A percentile compares a stretch with the other conserved stretches of the same genome.
These are phyloP conservation scores for Netelia fuscicornis DNA, from an alignment of 2,888 invertebrate species.

Conservation along the genomic window DNA sequence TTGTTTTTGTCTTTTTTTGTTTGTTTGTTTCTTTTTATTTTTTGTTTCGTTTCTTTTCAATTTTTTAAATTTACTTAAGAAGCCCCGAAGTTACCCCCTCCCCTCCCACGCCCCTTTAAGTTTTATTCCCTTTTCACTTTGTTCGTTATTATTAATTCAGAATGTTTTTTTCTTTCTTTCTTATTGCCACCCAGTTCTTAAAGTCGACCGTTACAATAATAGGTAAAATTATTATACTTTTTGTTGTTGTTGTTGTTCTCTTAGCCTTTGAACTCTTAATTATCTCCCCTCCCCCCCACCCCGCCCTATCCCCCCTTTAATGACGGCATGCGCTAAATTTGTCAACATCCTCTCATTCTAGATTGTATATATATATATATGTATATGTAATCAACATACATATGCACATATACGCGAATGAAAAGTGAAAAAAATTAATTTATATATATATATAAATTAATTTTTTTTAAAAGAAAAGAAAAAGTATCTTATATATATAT, in stretches of 20 bases:
- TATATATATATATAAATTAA: conserved; percentile 15
- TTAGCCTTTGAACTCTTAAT: conserved; percentile 79
- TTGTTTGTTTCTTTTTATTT: too few relatives aligned
- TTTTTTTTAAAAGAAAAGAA: too few relatives aligned
- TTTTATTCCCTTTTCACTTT: conserved; percentile 51
- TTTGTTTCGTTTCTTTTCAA: conserved; percentile 50
- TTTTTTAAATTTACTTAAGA: conserved; percentile 33
- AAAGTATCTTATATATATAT: conserved; percentile 44
- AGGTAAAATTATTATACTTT: conserved; percentile 35
- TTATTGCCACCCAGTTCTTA: conserved; percentile 33
- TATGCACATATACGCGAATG: conserved; percentile 42
- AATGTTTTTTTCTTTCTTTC: conserved; percentile 5
- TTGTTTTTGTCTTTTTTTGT: too few relatives aligned
- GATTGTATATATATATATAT: conserved; percentile 69
- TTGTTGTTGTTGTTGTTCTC: conserved; percentile 60
- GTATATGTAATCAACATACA: conserved; percentile 52
- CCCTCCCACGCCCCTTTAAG: background rate
- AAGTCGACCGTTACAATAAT: conserved; percentile 64
- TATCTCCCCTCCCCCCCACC: conserved; percentile 69
- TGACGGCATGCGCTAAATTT: conserved; percentile 71
- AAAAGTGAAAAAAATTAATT: conserved; percentile 23
- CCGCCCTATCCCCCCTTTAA: conserved; percentile 25
- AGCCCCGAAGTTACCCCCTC: conserved; percentile 16
- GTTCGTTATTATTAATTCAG: conserved; percentile 36
- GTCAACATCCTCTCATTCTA: conserved; percentile 68